These are phyloP conservation scores for Nomada flava DNA, from an alignment of 2,888 invertebrate species.

Conservation along the genomic window DNA sequence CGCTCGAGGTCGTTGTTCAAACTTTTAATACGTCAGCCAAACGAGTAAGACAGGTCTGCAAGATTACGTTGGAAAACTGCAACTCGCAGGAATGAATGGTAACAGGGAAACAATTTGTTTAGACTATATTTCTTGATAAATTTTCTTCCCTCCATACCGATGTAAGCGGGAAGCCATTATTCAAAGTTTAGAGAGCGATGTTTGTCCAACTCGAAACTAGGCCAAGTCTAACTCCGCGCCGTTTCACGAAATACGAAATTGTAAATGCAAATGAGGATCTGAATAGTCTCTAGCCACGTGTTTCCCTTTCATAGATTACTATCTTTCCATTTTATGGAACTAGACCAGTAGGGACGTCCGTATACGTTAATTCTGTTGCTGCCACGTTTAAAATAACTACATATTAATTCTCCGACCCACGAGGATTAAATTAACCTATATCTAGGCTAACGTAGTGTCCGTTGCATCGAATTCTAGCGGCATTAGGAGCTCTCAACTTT, in stretches of 20 bases:
- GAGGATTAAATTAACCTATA: no score
- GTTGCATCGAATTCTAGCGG: no score
- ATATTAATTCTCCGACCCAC: no score
- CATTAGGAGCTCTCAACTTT: no score
- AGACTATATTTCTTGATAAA: constrained; percentile 6
- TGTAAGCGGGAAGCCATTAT: not conserved
- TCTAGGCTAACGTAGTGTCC: no score
- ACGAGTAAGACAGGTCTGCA: not conserved
- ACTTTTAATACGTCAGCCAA: not conserved
- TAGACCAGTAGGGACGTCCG: constrained; percentile 1
- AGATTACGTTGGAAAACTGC: not conserved
- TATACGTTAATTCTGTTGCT: not conserved
- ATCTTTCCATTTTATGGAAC: constrained; percentile 8
- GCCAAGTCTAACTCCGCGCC: constrained; percentile 34
- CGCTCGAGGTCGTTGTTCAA: not conserved
- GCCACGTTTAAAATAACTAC: no score
- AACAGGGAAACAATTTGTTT: not conserved
- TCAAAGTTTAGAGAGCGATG: constrained; percentile 22
- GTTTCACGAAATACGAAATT: constrained; percentile 45
- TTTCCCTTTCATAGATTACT: not conserved
- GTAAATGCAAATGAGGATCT: constrained; percentile 39
- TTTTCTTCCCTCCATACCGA: not conserved
- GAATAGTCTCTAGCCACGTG: constrained; percentile 26
- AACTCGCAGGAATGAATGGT: not conserved
- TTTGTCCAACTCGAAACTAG: constrained; percentile 40